These are phyloP conservation scores for Phorcus lineatus DNA, from an alignment of 2,888 invertebrate genomes.

Conservation along the genomic window DNA sequence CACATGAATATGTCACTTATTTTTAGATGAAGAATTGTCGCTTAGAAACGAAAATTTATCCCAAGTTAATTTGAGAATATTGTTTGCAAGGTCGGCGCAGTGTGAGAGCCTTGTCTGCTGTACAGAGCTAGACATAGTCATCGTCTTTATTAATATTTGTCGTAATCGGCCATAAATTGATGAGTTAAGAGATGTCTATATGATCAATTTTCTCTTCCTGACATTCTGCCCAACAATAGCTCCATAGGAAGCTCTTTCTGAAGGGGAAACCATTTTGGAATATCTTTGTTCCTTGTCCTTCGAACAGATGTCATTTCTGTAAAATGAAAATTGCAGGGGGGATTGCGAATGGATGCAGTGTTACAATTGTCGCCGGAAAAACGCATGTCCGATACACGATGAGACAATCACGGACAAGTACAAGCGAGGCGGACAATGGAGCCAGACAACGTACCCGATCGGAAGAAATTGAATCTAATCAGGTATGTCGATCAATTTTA, in stretches of 20 bases:
- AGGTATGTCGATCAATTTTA: neutral
- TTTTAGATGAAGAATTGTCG: too few species aligned
- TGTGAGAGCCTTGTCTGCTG: too few species aligned
- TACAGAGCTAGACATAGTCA: too few species aligned
- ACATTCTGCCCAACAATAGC: too few species aligned
- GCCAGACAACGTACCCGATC: neutral
- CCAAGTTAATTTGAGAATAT: too few species aligned
- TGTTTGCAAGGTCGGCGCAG: too few species aligned
- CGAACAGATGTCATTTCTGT: slow-evolving; percentile 4
- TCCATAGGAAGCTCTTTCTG: neutral
- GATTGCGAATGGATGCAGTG: slow-evolving; percentile 16
- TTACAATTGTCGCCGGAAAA: neutral
- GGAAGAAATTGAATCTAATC: slow-evolving; percentile 1
- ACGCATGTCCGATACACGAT: neutral
- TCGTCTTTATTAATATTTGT: too few species aligned
- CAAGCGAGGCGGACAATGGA: neutral
- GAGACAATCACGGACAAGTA: neutral
- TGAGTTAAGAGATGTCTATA: too few species aligned
- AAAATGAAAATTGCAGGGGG: slow-evolving; percentile 22
- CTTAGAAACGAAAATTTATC: too few species aligned
- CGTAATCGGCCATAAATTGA: too few species aligned
- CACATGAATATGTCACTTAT: too few species aligned
- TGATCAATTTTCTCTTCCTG: too few species aligned
- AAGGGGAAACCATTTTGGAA: neutral
- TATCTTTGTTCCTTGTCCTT: neutral